Conservation (phyloP, 2,113 vertebrate genomes). For the Vimba vimba region DNA sequence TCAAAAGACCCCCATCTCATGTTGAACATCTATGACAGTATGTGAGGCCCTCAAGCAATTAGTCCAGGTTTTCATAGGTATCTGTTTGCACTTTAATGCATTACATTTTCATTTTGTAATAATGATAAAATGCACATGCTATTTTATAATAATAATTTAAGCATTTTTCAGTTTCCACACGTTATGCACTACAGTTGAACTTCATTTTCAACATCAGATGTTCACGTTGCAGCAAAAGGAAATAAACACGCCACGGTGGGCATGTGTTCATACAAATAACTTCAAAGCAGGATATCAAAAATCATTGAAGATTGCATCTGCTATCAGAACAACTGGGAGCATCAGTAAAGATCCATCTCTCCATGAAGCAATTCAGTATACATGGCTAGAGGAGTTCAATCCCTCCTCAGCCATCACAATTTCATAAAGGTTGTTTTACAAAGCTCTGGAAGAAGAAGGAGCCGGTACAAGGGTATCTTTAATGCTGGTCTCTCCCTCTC, state of each 20-base stretch:
- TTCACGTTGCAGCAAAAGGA: background rate
- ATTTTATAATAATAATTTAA: background rate
- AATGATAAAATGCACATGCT: background rate
- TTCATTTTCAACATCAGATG: background rate
- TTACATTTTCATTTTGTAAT: background rate
- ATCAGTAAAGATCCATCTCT: slow-evolving; percentile 39
- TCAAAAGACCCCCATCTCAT: slow-evolving; percentile 27
- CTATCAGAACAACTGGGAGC: slow-evolving; percentile 29
- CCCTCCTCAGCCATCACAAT: slow-evolving; percentile 68
- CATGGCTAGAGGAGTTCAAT: slow-evolving; percentile 57
- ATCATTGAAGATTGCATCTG: slow-evolving; percentile 41
- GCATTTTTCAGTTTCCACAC: background rate
- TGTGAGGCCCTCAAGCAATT: slow-evolving; percentile 12
- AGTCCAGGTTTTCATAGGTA: background rate
- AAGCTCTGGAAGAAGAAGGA: slow-evolving; percentile 73
- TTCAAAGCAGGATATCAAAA: slow-evolving; percentile 46
- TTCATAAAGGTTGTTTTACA: slow-evolving; percentile 77
- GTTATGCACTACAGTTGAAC: background rate
- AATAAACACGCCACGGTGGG: background rate
- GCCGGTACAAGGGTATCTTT: slow-evolving; percentile 72
- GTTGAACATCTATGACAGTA: slow-evolving; percentile 30
- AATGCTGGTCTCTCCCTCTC: slow-evolving; percentile 70
- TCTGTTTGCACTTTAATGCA: background rate
- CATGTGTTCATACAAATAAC: slow-evolving; percentile 16
- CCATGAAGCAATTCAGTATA: slow-evolving; percentile 28